Conservation (phyloP, 64 coral and sea anemone species). For the Cladopsammia gracilis region DNA sequence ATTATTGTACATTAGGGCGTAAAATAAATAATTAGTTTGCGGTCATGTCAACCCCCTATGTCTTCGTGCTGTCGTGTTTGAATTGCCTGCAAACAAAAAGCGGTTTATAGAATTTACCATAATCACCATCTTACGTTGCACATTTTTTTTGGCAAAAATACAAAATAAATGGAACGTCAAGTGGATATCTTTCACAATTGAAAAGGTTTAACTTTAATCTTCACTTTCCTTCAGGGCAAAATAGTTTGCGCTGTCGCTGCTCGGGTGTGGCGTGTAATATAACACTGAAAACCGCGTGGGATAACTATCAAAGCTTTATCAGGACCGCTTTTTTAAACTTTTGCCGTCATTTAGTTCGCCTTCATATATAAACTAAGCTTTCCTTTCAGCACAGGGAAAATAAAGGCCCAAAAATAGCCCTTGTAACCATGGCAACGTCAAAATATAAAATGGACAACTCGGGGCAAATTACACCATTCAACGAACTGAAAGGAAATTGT, state of each 20-base stretch:
- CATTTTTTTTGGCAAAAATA: not conserved
- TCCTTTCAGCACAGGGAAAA: not conserved
- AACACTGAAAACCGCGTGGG: too few relatives aligned
- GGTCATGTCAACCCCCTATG: not conserved
- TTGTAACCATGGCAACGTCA: slow-evolving; percentile 2
- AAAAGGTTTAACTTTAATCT: not conserved
- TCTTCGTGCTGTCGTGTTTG: not conserved
- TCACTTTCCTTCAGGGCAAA: not conserved
- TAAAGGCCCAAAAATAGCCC: not conserved
- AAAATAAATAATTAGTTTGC: not conserved
- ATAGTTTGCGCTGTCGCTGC: too few relatives aligned
- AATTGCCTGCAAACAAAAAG: not conserved
- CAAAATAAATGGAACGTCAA: not conserved
- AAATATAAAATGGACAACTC: not conserved
- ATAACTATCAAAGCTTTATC: too few relatives aligned
- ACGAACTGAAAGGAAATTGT: not conserved
- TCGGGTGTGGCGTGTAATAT: too few relatives aligned
- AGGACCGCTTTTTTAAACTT: not conserved
- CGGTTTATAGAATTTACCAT: not conserved
- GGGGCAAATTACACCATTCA: not conserved
- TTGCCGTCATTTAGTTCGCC: not conserved
- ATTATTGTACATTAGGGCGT: not conserved
- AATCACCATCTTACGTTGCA: not conserved
- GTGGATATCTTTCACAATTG: not conserved
- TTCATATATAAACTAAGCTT: not conserved